phyloP scores from a whole-genome alignment of 2,888 invertebrate genomes.

The Habroteleia sp. region DNA sequence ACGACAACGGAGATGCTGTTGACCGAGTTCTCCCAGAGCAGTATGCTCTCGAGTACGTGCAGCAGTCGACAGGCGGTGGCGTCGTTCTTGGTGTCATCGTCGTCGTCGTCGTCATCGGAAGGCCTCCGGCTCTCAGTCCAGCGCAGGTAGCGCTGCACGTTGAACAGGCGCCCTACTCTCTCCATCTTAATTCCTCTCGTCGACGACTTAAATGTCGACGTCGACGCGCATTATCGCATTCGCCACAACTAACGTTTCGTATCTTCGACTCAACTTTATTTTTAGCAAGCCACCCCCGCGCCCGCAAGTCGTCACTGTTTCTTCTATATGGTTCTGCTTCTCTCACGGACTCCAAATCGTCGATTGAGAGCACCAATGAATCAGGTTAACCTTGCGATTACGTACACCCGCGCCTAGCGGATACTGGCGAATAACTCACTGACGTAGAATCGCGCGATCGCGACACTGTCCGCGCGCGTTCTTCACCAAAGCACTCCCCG shows the following conservation, averaged over 20 bases:
- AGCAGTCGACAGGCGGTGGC: conserved; percentile 64
- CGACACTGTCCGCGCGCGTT: conserved; percentile 30
- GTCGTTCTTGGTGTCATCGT: conserved; percentile 31
- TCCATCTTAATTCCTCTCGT: conserved; percentile 71
- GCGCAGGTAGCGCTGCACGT: conserved; percentile 69
- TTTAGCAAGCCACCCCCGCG: conserved; percentile 24
- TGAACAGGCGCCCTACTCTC: conserved; percentile 70
- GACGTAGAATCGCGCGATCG: conserved; percentile 32
- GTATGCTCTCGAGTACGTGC: conserved; percentile 72
- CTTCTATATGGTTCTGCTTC: too few species aligned
- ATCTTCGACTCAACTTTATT: conserved; percentile 3
- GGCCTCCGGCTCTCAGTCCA: conserved; percentile 33
- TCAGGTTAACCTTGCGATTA: conserved; percentile 2
- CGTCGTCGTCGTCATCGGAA: conserved; percentile 54
- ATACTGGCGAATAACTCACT: conserved; percentile 11
- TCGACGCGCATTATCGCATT: conserved; percentile 25
- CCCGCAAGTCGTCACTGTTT: too few species aligned
- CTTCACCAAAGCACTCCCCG: conserved; percentile 17
- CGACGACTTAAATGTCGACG: conserved; percentile 30
- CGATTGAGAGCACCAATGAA: too few species aligned
- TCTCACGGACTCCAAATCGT: too few species aligned
- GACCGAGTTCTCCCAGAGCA: conserved; percentile 76
- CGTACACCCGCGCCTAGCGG: conserved; percentile 20
- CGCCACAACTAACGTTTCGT: conserved; percentile 6
- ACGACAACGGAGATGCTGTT: conserved; percentile 75